A percentile compares a stretch with the other conserved stretches of the same genome.
These are phyloP conservation scores for Enteromius argenteus DNA, from an alignment of 2,797 vertebrate species.

Conservation along the genomic window DNA sequence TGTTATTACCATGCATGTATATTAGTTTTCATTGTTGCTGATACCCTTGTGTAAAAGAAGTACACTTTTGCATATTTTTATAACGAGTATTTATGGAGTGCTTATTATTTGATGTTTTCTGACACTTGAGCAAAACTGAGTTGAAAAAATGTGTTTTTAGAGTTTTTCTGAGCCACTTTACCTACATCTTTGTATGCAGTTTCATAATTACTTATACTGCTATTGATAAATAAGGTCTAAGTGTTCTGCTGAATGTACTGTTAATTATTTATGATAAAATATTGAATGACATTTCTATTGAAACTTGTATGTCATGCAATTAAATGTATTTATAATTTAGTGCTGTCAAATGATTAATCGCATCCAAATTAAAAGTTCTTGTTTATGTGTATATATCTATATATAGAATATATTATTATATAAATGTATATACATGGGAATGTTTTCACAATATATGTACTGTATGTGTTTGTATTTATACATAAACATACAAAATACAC, in stretches of 20 bases:
- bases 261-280: neutral
- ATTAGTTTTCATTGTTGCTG: neutral
- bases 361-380: too few relatives aligned
- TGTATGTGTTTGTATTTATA: too few relatives aligned
- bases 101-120: neutral
- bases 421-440: too few relatives aligned
- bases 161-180: neutral
- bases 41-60: neutral
- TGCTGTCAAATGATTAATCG: too few relatives aligned
- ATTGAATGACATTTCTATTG: neutral
- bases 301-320: neutral
- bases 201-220: too few relatives aligned
- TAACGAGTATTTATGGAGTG: neutral
- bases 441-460: too few relatives aligned
- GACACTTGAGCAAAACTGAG: neutral
- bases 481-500: too few relatives aligned
- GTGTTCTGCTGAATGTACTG: neutral
- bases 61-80: neutral
- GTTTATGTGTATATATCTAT: too few relatives aligned
- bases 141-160: neutral
- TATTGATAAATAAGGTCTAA: neutral
- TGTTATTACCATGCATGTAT: neutral
- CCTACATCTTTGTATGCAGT: too few relatives aligned
- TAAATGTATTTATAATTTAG: neutral
- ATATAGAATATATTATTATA: too few relatives aligned